Evolutionary conservation across 2,797 vertebrate genomes (phyloP).

Genomic region (Mionectes olivaceus): DNA sequence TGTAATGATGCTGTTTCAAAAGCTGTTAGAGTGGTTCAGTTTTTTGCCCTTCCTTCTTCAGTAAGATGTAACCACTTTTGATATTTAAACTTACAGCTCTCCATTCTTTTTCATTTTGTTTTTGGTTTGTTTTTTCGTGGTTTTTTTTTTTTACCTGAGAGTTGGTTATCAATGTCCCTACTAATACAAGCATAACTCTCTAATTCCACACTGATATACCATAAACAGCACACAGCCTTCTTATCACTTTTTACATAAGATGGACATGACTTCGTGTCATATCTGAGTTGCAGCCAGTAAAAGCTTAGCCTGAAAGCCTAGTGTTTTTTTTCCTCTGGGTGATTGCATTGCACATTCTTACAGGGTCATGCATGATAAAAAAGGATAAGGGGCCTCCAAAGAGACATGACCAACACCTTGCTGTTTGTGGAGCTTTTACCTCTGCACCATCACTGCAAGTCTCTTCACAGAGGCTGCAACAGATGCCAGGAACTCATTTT

Average conservation of each 20-base stretch:
- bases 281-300: slow-evolving; percentile 57
- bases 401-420: neutral
- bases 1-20: neutral
- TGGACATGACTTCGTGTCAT: slow-evolving; percentile 45
- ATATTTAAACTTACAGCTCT: neutral
- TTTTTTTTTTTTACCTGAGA: neutral
- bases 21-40: neutral
- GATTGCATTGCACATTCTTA: slow-evolving; percentile 65
- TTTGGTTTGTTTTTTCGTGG: no score
- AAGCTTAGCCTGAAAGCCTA: slow-evolving; percentile 21
- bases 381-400: slow-evolving; percentile 8
- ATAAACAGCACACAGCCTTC: neutral
- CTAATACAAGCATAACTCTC: neutral
- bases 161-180: neutral
- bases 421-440: slow-evolving; percentile 1
- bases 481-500: neutral
- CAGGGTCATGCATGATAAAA: slow-evolving; percentile 43
- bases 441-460: neutral
- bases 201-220: neutral
- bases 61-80: neutral
- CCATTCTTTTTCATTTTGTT: neutral
- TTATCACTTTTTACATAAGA: slow-evolving; percentile 58
- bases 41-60: neutral
- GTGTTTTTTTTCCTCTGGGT: slow-evolving; percentile 10
- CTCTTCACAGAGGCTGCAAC: neutral